Evolutionary conservation across 2,797 vertebrate species (phyloP).

Genomic region (Melopsittacus undulatus): DNA sequence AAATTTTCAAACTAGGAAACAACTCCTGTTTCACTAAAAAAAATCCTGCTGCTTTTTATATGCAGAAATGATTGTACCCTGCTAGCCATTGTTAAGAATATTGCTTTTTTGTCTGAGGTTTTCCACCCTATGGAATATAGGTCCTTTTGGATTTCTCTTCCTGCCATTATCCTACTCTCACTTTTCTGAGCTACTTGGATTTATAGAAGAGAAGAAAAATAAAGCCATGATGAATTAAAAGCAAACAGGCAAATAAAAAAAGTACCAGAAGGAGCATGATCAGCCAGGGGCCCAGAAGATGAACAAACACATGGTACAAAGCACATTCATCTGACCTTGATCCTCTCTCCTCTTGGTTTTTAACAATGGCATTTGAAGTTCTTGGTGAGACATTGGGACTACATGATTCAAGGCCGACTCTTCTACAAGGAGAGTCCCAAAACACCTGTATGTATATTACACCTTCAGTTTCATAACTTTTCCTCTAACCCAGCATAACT

Average conservation of each 20-base stretch:
- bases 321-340: not conserved
- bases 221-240: not conserved
- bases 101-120: not conserved
- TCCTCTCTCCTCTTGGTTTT: not conserved
- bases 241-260: not conserved
- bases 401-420: not conserved
- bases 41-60: accelerated
- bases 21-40: not conserved
- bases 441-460: not conserved
- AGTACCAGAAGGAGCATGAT: accelerated
- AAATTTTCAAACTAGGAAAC: not conserved
- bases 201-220: not conserved
- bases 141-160: not conserved
- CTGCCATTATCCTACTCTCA: not conserved
- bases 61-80: not conserved
- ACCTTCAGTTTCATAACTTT: not conserved
- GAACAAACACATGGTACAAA: not conserved
- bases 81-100: not conserved
- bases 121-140: not conserved
- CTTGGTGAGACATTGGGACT: not conserved
- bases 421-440: not conserved
- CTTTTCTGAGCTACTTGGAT: not conserved
- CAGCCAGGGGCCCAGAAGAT: not conserved
- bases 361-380: not conserved
- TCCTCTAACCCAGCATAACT: not conserved